Base-by-base conservation (phyloP, 2,113 vertebrate species). In the Danionella cerebrum region DNA sequence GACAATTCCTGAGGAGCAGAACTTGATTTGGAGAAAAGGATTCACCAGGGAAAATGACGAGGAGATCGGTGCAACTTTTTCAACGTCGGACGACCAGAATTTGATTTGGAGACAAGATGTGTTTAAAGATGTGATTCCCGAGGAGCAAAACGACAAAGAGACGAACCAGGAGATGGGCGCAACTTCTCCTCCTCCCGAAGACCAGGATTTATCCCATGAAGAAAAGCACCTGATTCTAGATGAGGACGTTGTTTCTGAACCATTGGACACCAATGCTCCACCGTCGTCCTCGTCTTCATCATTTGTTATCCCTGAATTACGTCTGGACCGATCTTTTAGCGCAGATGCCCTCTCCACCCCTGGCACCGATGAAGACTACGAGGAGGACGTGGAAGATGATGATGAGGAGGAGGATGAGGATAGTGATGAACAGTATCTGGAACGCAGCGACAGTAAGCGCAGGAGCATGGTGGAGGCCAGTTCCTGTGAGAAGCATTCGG, bases 391-490 rank as follows among this genome's bases (percentile, higher is more conserved):
- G 0, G 90, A 91, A 0, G 91, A 92, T 0, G 89, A 89, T 0
- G 90, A 93, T 0, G 91, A 80, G 0, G 90, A 92, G 0, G 90
- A 92, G 0, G 89, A 90, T 11, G 90, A 92, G 6, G 92, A 91
- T 3, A 92, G 90, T 0, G 91, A 94, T 0, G 92, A 95, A 21
- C 86, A 85, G 71, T 94, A 88, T 47, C 79, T 91, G 38, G 88
- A 89, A 54, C 87, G 84, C 7, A 85, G 36, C 0, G 91, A 92
- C 73, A 83, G 69, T 38, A 96, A 97, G 80, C 89, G 94, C 35
- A 90, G 92, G 84, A 95, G 94, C 83, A 93, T 94, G 92, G 91
- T 93, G 0, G 94, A 93, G 87, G 90, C 90, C 8, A 83, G 88
- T 0, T 83, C 86, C 0, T 89, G 86, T 0, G 90, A 92, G 76